Conservation (phyloP, 2,888 invertebrate species). For the Tipula vernalis region DNA sequence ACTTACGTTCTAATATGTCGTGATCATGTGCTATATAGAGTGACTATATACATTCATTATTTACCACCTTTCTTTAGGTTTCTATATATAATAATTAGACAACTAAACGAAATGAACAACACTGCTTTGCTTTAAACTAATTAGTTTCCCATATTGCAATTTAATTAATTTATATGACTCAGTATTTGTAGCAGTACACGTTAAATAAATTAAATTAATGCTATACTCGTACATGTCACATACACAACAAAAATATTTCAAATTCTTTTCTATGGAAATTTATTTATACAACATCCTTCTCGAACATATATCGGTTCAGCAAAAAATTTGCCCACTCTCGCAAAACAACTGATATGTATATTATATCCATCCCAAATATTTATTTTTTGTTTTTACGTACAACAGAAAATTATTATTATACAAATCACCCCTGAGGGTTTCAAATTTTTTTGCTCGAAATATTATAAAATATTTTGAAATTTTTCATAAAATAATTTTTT, state of each 20-base stretch:
- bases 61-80: no score
- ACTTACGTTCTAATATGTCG: no score
- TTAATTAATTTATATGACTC: no score
- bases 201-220: not conserved
- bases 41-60: no score
- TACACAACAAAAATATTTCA: not conserved
- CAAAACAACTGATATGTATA: not conserved
- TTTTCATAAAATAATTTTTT: not conserved
- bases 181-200: no score
- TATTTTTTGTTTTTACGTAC: not conserved
- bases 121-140: no score
- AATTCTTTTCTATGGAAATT: not conserved
- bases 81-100: no score
- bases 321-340: not conserved
- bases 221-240: not conserved
- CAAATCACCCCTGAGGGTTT: not conserved
- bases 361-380: not conserved
- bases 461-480: not conserved
- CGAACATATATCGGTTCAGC: not conserved
- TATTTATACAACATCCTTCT: not conserved
- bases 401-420: not conserved
- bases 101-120: no score
- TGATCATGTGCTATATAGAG: no score
- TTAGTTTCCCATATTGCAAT: no score
- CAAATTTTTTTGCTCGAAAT: not conserved